Conservation (phyloP, 2,797 vertebrate species). For the Melanotaenia nigrans region DNA sequence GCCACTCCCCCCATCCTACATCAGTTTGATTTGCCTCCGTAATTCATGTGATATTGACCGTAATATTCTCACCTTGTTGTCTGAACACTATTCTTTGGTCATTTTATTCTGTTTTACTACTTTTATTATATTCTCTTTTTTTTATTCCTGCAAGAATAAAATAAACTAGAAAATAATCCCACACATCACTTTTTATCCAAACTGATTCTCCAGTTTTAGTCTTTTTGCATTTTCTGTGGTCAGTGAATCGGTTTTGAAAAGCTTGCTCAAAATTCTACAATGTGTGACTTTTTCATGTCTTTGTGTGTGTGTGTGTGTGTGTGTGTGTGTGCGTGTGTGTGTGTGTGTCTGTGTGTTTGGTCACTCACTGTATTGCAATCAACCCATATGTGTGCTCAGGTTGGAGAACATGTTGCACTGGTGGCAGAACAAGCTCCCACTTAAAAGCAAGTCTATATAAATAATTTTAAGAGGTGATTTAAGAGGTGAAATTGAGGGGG, state of each 20-base stretch:
- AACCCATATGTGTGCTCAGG: not conserved
- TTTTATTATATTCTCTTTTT: no score
- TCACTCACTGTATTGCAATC: not conserved
- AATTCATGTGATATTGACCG: no score
- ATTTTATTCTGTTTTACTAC: no score
- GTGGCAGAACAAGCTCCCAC: conserved; percentile 21
- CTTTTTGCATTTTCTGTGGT: no score
- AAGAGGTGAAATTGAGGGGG: not conserved
- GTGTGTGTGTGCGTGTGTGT: not conserved
- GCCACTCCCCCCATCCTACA: no score
- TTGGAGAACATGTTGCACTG: not conserved
- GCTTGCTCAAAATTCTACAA: not conserved
- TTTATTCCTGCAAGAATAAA: no score
- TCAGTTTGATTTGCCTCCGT: no score
- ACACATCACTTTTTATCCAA: no score
- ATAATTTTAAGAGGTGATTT: not conserved
- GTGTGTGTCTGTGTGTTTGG: not conserved
- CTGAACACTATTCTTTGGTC: no score
- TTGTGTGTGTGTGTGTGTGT: not conserved
- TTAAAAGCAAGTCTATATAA: conserved; percentile 6
- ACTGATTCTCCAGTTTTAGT: no score
- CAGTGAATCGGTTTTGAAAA: not conserved
- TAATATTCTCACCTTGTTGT: no score
- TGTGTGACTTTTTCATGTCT: not conserved
- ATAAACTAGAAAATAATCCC: no score